Evolutionary conservation across 1,140 invertebrate genomes (phyloP).

Genomic region (Drosophila bocqueti): DNA sequence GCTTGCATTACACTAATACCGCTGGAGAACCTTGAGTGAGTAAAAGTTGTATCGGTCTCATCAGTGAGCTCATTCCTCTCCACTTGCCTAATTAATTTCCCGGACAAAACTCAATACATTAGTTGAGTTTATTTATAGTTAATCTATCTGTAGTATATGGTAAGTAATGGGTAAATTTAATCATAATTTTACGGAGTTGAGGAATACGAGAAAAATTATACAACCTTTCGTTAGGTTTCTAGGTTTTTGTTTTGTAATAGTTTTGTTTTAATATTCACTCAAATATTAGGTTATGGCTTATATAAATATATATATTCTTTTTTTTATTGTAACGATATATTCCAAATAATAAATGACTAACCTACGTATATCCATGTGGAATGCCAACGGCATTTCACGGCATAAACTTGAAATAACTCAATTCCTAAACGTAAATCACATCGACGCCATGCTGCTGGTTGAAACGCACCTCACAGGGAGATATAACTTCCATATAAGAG

Average conservation of each 20-base stretch:
- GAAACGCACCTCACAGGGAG: no score
- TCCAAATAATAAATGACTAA: no score
- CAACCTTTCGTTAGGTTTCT: neutral
- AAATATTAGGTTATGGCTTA: no score
- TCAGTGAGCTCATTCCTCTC: conserved; percentile 32
- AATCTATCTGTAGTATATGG: conserved; percentile 19
- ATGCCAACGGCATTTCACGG: no score
- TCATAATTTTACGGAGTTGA: neutral
- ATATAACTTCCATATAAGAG: no score
- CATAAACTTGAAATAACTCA: no score
- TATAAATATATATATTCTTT: no score
- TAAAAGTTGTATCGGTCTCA: conserved; percentile 31
- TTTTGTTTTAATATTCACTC: no score
- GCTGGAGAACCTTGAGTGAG: conserved; percentile 20
- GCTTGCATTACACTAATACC: conserved; percentile 1
- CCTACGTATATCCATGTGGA: no score
- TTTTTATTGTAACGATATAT: no score
- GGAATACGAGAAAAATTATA: neutral
- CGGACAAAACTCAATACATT: conserved; percentile 28
- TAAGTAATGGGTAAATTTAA: neutral
- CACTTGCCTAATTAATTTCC: conserved; percentile 45
- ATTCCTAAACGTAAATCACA: no score
- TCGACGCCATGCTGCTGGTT: no score
- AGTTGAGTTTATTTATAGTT: conserved; percentile 27
- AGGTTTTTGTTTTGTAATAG: neutral